Conservation (phyloP, 1,140 invertebrate genomes). For the Camponotus pennsylvanicus region DNA sequence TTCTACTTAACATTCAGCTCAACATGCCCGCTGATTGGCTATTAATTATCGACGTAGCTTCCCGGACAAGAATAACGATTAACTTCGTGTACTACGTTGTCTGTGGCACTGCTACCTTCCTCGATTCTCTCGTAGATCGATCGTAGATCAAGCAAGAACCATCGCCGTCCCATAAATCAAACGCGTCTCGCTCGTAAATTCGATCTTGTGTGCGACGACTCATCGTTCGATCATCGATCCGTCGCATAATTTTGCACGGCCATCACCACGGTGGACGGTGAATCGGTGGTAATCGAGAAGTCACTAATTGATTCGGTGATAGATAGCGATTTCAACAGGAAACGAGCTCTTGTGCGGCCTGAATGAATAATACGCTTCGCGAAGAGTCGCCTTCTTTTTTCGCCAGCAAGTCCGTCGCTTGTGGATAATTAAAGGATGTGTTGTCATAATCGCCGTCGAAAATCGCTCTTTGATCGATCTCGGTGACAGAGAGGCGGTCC, state of each 20-base stretch:
- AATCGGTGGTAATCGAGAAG: constrained; percentile 68
- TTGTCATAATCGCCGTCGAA: constrained; percentile 38
- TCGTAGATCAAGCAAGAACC: constrained; percentile 71
- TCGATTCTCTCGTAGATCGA: constrained; percentile 70
- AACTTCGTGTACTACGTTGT: constrained; percentile 75
- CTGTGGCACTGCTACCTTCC: constrained; percentile 55
- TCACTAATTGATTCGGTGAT: constrained; percentile 74
- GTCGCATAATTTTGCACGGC: constrained; percentile 56
- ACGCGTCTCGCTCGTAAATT: constrained; percentile 76
- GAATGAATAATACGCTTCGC: constrained; percentile 33
- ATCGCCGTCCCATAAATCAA: constrained; percentile 72
- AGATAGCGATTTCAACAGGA: constrained; percentile 70
- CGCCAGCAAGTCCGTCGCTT: constrained; percentile 23
- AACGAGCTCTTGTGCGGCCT: constrained; percentile 6
- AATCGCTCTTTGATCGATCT: constrained; percentile 36
- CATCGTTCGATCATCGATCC: constrained; percentile 75
- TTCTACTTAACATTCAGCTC: constrained; percentile 78
- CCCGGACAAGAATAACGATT: constrained; percentile 79
- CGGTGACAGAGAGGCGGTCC: constrained; percentile 52
- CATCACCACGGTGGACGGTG: constrained; percentile 8
- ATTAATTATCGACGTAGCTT: constrained; percentile 76
- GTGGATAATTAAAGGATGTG: constrained; percentile 46
- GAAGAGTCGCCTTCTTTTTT: background rate
- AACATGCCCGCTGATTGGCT: constrained; percentile 77
- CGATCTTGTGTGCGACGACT: constrained; percentile 62